These are phyloP conservation scores for Lasioglossum pauxillum DNA, from an alignment of 2,888 invertebrate genomes.

Conservation along the genomic window DNA sequence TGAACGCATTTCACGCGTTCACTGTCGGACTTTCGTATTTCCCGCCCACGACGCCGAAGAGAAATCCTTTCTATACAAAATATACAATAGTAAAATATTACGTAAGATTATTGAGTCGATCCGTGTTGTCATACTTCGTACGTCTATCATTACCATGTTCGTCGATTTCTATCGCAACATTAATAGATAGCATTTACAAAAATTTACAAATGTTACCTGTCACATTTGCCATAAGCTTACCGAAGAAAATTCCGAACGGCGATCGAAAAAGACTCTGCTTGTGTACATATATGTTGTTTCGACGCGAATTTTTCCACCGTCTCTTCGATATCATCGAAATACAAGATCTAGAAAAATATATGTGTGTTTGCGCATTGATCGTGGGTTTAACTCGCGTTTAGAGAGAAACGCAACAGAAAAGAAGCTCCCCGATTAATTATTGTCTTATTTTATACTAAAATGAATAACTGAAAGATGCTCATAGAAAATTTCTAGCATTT, in stretches of 20 bases:
- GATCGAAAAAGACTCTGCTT: constrained; percentile 12
- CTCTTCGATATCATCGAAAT: constrained; percentile 21
- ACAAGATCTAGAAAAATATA: constrained; percentile 55
- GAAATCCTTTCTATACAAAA: not conserved
- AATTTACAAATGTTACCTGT: not conserved
- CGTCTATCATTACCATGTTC: not conserved
- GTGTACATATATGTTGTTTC: constrained; percentile 10
- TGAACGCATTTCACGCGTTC: not conserved
- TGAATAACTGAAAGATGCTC: not conserved
- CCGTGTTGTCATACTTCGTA: constrained; percentile 1
- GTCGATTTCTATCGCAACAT: not conserved
- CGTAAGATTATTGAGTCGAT: not conserved
- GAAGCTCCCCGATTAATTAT: not conserved
- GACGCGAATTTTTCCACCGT: constrained; percentile 16
- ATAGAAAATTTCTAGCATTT: not conserved
- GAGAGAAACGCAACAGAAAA: not conserved
- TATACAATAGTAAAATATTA: constrained; percentile 6
- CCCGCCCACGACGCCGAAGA: not conserved
- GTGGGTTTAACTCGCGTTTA: not conserved
- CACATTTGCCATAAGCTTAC: not conserved
- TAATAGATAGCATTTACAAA: not conserved
- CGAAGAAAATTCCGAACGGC: constrained; percentile 5
- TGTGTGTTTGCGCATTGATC: not conserved
- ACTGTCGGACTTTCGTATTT: not conserved
- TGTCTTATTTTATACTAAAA: not conserved